Evolutionary conservation across 2,797 vertebrate species (phyloP).

Genomic region (Oreonectes daqikongensis): DNA sequence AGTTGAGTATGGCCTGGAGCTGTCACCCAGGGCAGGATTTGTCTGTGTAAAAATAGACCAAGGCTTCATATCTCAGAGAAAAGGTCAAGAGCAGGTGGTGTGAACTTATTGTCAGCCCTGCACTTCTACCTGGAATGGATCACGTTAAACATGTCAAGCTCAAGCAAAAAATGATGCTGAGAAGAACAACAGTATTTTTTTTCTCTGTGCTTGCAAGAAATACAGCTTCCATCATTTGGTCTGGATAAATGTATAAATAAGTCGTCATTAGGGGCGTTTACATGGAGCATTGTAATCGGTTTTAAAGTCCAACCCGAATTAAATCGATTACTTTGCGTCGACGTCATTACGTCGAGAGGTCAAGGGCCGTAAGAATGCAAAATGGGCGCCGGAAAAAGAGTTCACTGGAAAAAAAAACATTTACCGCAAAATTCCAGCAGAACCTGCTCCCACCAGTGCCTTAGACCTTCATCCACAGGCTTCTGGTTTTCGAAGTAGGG

Average conservation of each 20-base stretch:
- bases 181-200: slow-evolving; percentile 33
- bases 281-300: too few species aligned
- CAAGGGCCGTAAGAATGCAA: too few species aligned
- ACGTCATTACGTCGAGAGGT: too few species aligned
- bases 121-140: slow-evolving; percentile 61
- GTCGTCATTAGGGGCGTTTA: too few species aligned
- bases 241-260: not conserved
- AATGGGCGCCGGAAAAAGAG: too few species aligned
- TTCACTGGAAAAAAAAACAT: too few species aligned
- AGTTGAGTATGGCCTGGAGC: slow-evolving; percentile 56
- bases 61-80: slow-evolving; percentile 55
- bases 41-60: slow-evolving; percentile 63
- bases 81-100: slow-evolving; percentile 66
- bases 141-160: slow-evolving; percentile 65
- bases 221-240: slow-evolving; percentile 46
- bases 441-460: too few species aligned
- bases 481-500: too few species aligned
- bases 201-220: slow-evolving; percentile 62
- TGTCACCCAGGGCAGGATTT: slow-evolving; percentile 64
- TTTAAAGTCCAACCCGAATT: too few species aligned
- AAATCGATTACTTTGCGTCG: too few species aligned
- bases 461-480: too few species aligned
- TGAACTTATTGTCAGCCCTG: slow-evolving; percentile 65
- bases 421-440: too few species aligned
- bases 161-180: slow-evolving; percentile 43